These are phyloP conservation scores for Halocynthia roretzi DNA, from an alignment of 23 tunicate species.

Conservation along the genomic window DNA sequence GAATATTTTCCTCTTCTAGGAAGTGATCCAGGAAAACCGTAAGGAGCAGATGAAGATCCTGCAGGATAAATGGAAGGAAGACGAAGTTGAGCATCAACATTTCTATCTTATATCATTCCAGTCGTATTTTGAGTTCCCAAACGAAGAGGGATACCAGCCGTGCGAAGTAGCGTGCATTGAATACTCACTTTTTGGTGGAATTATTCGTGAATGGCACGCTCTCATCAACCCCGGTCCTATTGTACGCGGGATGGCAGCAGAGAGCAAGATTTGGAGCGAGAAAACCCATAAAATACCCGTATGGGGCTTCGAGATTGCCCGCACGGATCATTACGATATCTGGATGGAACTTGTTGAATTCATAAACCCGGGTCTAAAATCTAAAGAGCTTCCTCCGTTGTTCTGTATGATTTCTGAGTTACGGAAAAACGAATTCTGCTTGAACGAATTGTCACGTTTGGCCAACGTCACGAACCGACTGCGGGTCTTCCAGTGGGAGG, in stretches of 20 bases:
- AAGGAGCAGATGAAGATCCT: neutral
- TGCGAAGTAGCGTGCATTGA: constrained; percentile 79
- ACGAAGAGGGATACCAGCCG: constrained; percentile 92
- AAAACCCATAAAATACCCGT: constrained; percentile 55
- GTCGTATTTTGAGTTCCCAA: constrained; percentile 76
- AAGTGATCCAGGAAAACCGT: neutral
- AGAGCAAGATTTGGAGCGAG: constrained; percentile 38
- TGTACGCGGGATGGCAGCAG: constrained; percentile 63
- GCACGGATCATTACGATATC: constrained; percentile 28
- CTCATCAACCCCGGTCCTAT: constrained; percentile 90
- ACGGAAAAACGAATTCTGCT: constrained; percentile 42
- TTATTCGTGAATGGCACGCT: constrained; percentile 46
- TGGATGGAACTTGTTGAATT: constrained; percentile 56
- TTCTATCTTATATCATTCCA: constrained; percentile 71
- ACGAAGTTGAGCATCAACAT: constrained; percentile 31
- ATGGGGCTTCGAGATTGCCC: constrained; percentile 31
- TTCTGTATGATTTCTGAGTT: constrained; percentile 33
- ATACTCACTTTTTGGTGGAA: constrained; percentile 53
- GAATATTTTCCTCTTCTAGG: neutral
- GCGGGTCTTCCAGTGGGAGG: constrained; percentile 47
- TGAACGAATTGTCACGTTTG: constrained; percentile 17
- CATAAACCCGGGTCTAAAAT: constrained; percentile 15
- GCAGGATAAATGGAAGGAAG: constrained; percentile 4
- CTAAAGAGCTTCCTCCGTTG: constrained; percentile 33
- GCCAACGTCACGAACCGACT: constrained; percentile 42